Evolutionary conservation across 2,113 vertebrate species (phyloP).

Genomic region (Irena cyanogastra): DNA sequence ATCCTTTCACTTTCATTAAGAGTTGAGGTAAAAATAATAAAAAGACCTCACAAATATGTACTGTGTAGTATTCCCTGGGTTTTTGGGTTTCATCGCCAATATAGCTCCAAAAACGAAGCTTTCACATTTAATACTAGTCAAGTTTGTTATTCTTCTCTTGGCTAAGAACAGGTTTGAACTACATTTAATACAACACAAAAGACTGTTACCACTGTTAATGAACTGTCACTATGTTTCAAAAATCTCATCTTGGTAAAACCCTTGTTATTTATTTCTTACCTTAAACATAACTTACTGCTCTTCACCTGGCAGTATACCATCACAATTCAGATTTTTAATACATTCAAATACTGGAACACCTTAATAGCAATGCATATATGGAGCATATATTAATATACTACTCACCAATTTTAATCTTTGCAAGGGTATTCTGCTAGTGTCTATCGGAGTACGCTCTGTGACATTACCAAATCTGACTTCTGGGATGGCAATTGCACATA

Average conservation of each 20-base stretch:
- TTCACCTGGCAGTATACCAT: neutral
- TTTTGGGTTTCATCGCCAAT: neutral
- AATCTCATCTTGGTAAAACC: neutral
- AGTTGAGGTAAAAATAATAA: neutral
- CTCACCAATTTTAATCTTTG: constrained; percentile 95
- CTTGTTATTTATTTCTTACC: neutral
- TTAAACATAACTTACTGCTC: neutral
- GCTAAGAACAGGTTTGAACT: neutral
- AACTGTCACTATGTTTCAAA: neutral
- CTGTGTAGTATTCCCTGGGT: neutral
- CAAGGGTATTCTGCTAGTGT: constrained; percentile 88
- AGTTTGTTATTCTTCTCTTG: neutral
- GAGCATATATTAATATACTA: constrained; percentile 34
- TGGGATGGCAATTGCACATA: constrained; percentile 91
- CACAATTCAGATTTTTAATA: neutral
- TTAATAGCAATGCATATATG: constrained; percentile 16
- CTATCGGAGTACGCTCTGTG: constrained; percentile 85
- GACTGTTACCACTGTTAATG: neutral
- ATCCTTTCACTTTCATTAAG: neutral
- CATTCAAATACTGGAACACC: neutral
- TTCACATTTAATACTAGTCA: neutral
- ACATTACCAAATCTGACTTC: constrained; percentile 91
- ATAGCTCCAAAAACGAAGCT: neutral
- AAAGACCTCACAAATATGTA: neutral
- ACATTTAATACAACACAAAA: neutral